A percentile compares a stretch with the other conserved stretches of the same genome.
Evolutionary conservation across 1,140 invertebrate genomes (phyloP).

Genomic region (Drosophila repleta): DNA sequence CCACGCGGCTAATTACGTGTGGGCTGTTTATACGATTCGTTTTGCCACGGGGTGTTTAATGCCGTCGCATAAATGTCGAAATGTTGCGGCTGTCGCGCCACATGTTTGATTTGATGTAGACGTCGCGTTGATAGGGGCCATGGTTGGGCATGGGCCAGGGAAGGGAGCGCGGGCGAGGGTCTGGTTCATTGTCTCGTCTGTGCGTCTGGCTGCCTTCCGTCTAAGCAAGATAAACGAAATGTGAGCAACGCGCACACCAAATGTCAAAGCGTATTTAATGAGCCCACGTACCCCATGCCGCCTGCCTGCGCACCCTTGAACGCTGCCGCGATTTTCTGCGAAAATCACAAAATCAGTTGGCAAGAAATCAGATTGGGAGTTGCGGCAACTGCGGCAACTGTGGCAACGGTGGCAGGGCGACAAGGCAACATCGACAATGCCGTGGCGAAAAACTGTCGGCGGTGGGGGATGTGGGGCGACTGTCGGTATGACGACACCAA

Average conservation of each 20-base stretch:
- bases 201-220: constrained; percentile 42
- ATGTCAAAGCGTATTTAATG: constrained; percentile 81
- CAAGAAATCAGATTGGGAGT: constrained; percentile 69
- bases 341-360: constrained; percentile 81
- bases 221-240: constrained; percentile 68
- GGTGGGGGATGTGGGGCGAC: constrained; percentile 1
- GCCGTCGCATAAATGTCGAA: constrained; percentile 58
- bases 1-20: constrained; percentile 67
- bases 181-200: constrained; percentile 58
- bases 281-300: constrained; percentile 33
- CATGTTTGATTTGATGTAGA: constrained; percentile 48
- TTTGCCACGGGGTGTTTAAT: constrained; percentile 49
- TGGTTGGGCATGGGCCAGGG: not conserved
- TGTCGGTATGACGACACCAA: constrained; percentile 42
- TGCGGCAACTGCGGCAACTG: constrained; percentile 38
- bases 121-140: constrained; percentile 13
- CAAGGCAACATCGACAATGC: constrained; percentile 49
- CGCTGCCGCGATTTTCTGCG: constrained; percentile 60
- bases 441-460: constrained; percentile 26
- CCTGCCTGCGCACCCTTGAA: constrained; percentile 2
- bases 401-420: constrained; percentile 28
- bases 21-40: constrained; percentile 47
- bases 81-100: constrained; percentile 44
- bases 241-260: constrained; percentile 49
- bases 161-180: not conserved